Percentiles rank a stretch among this genome's conserved stretches.
These are phyloP conservation scores for Chamaea fasciata DNA, from an alignment of 2,113 vertebrate species.

Conservation along the genomic window DNA sequence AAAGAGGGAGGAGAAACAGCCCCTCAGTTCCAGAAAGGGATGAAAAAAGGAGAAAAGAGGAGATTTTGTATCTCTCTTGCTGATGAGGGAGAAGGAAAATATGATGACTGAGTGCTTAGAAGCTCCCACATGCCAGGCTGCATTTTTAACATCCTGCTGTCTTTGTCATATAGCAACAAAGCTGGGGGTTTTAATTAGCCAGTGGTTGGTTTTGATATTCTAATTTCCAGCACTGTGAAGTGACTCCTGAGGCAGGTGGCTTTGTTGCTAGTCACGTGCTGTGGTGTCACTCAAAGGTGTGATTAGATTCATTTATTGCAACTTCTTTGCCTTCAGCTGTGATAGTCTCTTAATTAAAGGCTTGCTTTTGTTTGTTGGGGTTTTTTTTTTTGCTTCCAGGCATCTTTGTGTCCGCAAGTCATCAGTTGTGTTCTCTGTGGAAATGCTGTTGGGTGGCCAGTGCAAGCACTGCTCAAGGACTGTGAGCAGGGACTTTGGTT, in stretches of 20 bases:
- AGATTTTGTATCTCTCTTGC: neutral
- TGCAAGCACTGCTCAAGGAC: neutral
- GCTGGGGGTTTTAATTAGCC: conserved; percentile 1
- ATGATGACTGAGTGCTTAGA: neutral
- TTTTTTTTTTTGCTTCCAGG: neutral
- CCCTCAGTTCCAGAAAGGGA: neutral
- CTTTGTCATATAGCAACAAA: neutral
- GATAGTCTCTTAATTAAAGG: neutral
- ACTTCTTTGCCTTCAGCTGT: neutral
- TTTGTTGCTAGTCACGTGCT: neutral
- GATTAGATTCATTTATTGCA: neutral
- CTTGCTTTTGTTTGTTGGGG: neutral
- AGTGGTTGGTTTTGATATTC: neutral
- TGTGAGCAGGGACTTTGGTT: neutral
- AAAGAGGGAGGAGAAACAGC: neutral
- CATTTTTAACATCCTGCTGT: neutral
- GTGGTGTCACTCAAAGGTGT: neutral
- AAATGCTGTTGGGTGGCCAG: neutral
- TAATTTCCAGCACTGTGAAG: neutral
- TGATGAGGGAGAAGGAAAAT: neutral
- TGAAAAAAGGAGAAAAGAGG: neutral
- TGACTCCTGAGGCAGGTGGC: neutral
- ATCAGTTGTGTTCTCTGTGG: neutral
- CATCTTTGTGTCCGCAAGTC: neutral
- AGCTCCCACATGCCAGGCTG: neutral